Evolutionary conservation across 2,113 vertebrate genomes (phyloP).

Genomic region (Mohoua ochrocephala): DNA sequence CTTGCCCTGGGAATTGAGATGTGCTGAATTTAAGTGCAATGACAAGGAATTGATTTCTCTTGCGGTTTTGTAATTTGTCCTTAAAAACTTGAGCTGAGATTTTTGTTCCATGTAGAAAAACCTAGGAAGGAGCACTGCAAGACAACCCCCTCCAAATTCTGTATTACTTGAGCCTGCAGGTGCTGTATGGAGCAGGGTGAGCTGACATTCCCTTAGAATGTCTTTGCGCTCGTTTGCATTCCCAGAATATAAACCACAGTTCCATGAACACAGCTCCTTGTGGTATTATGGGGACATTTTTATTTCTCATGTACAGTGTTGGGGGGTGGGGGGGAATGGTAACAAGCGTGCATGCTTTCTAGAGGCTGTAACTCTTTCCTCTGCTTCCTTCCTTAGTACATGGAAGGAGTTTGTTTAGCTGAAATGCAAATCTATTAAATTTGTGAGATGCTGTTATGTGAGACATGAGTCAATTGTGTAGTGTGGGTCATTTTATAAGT

Average conservation of each 20-base stretch:
- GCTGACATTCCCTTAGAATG: background rate
- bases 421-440: background rate
- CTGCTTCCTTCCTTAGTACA: too few relatives aligned
- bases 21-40: background rate
- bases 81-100: background rate
- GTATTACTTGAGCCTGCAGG: background rate
- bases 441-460: background rate
- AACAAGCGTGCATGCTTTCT: background rate
- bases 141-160: background rate
- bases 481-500: background rate
- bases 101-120: background rate
- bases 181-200: background rate
- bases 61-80: background rate
- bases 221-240: background rate
- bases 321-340: accelerated
- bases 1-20: background rate
- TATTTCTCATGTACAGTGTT: background rate
- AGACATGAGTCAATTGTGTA: background rate
- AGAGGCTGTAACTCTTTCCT: background rate
- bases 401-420: background rate
- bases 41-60: background rate
- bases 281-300: background rate
- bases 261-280: background rate
- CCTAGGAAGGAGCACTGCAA: background rate
- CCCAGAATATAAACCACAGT: background rate